Evolutionary conservation across 2,797 vertebrate genomes (phyloP), one percentile per base, ranked within the genome.

Genomic region (Microchirus variegatus): DNA sequence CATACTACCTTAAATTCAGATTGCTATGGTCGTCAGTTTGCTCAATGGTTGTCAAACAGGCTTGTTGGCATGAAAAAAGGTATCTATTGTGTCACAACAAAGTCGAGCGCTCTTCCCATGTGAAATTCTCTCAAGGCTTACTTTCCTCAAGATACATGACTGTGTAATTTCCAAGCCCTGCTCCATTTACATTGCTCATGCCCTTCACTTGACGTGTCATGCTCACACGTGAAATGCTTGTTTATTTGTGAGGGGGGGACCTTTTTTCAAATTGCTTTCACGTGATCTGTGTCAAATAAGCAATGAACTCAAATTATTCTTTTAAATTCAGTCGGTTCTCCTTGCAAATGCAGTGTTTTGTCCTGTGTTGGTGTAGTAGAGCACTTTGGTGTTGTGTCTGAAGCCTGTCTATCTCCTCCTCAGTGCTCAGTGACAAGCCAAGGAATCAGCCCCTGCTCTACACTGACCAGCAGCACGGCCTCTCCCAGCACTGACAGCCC

Each of bases 401-500:
- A 61, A 63, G 51, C 16, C 4, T 13, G 7, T 67, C 75, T 82
- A 71, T 45, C 59, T 35, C 56, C 31, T 69, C 57, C 16, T 59
- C 81, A 98, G 97, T 94, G 95, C 85, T 90, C 90, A 35, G 90
- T 92, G 37, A 87, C 93, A 76, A 95, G 94, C 82, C 95, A 93
- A 86, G 96, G 96, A 17, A 95, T 96, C 89, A 99, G 97, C 55
- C 97, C 97, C 11, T 98, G 96, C 70, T 99, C 97, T 35, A 99
- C 96, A 15, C 93, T 99, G 78, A 99, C 96, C 40, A 97, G 96
- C 93, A 98, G 97, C 93, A 98, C 97, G 0, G 94, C 97, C 0
- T 99, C 97, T 4, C 97, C 97, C 15, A 92, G 95, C 90, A 97
- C 96, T 0, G 96, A 98, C 75, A 98, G 97, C 53, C 97, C 97